Conservation (phyloP, 1,140 invertebrate genomes). For the Augochlora pura region DNA sequence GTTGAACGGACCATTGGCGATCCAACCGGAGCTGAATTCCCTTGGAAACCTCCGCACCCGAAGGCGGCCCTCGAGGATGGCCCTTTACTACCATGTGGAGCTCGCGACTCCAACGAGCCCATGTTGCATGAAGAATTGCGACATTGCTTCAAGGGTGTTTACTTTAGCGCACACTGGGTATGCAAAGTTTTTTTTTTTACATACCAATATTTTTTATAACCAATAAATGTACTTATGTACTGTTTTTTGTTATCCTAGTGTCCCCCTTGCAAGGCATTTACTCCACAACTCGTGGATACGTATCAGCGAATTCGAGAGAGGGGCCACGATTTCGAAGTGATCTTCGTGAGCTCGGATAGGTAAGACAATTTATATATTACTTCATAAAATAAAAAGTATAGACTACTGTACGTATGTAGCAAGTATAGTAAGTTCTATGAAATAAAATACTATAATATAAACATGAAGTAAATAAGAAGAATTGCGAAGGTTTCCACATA, state of each 20-base stretch:
- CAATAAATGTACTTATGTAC: background rate
- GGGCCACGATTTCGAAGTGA: slow-evolving; percentile 88
- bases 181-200: background rate
- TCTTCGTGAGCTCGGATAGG: slow-evolving; percentile 92
- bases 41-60: slow-evolving; percentile 85
- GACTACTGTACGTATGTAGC: no score
- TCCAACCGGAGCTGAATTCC: slow-evolving; percentile 84
- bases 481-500: no score
- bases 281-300: slow-evolving; percentile 86
- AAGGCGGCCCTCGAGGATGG: slow-evolving; percentile 82
- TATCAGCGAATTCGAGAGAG: slow-evolving; percentile 86
- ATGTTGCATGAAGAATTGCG: slow-evolving; percentile 82
- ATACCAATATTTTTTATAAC: no score
- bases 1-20: slow-evolving; percentile 86
- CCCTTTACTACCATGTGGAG: slow-evolving; percentile 82
- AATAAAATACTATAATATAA: no score
- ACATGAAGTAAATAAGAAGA: no score
- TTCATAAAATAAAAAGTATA: no score
- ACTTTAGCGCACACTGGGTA: slow-evolving; percentile 93
- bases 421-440: no score
- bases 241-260: slow-evolving; percentile 82
- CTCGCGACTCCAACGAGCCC: slow-evolving; percentile 78
- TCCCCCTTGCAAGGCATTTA: slow-evolving; percentile 90
- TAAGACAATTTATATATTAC: slow-evolving; percentile 61
- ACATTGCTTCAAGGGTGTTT: slow-evolving; percentile 86